Conservation (phyloP, 2,888 invertebrate genomes). For the Athalia rosae region DNA sequence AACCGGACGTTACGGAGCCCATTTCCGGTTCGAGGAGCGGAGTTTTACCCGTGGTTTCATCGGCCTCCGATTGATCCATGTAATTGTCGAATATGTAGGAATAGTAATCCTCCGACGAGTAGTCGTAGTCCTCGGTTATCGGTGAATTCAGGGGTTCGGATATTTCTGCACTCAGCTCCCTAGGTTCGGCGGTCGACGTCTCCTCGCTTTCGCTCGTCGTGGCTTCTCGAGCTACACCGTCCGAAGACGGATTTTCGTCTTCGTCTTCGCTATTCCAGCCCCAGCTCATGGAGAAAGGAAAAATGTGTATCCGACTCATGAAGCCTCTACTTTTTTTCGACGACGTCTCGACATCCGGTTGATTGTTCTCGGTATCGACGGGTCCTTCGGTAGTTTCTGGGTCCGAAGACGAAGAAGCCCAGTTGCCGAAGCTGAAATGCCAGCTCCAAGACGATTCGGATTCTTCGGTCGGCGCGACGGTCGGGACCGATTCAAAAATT, state of each 20-base stretch:
- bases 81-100: too few relatives aligned
- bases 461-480: background rate
- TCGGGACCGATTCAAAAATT: background rate
- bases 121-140: too few relatives aligned
- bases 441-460: background rate
- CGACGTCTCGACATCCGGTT: background rate
- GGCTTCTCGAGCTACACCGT: background rate
- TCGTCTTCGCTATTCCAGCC: background rate
- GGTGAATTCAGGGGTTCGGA: too few relatives aligned
- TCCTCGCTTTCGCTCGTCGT: background rate
- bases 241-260: background rate
- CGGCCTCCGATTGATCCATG: too few relatives aligned
- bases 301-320: background rate
- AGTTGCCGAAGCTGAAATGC: background rate
- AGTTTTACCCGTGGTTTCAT: too few relatives aligned
- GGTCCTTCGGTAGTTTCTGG: background rate
- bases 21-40: too few relatives aligned
- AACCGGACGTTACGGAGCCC: too few relatives aligned
- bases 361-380: background rate
- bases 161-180: too few relatives aligned
- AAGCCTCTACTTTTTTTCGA: background rate
- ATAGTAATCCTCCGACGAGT: too few relatives aligned
- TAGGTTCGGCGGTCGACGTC: background rate
- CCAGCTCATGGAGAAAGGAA: background rate
- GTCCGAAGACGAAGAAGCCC: background rate